Evolutionary conservation across 1,140 invertebrate species (phyloP), one percentile per base, ranked within the genome.

Genomic region (Babylonia areolata): DNA sequence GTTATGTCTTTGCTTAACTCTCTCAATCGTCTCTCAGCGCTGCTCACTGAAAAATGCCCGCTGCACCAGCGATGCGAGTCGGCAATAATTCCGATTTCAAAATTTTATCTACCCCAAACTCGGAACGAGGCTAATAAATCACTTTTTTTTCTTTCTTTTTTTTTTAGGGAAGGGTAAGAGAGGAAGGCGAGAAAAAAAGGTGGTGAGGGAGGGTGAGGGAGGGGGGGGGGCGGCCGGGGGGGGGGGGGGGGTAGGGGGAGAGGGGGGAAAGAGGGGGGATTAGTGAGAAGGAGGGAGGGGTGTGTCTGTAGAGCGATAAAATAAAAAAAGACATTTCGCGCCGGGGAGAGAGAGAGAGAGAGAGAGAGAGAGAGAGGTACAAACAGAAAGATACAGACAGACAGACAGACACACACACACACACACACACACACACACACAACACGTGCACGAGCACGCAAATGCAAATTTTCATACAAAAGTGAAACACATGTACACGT

Each of bases 101-200:
- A 83, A 84, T 71, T 75, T 84, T 84, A 84, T 84, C 82, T 84
- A 31, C 81, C 23, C n/a, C 81, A 82, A 35, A 17, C 69, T 82
- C 81, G 54, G 54, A 82, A 84, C 82, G 82, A 84, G 69, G 39
- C 81, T 75, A 84, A 84, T 84, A 84, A 84, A 84, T 84, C 82
- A 84, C 54, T 3, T 20, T 35, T 69, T 37, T 77, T 23, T 35
- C 37, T 39, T 11, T 23, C 35, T 39, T n/a, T n/a, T n/a, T n/a
- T n/a, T n/a, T n/a, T n/a, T n/a, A 51, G 46, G 20, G 46, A 51
- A 20, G 20, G 46, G 46, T 11, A 20, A 51, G 46, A 51, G 46
- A 51, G 46, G 20, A 51, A 51, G 46, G 46, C 6, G 46, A 51
- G 46, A 51, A 20, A 51, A 20, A 51, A 51, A 51, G 46, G 20